Evolutionary conservation across 2,888 invertebrate genomes (phyloP).

Genomic region (Dicyrtomina minuta): DNA sequence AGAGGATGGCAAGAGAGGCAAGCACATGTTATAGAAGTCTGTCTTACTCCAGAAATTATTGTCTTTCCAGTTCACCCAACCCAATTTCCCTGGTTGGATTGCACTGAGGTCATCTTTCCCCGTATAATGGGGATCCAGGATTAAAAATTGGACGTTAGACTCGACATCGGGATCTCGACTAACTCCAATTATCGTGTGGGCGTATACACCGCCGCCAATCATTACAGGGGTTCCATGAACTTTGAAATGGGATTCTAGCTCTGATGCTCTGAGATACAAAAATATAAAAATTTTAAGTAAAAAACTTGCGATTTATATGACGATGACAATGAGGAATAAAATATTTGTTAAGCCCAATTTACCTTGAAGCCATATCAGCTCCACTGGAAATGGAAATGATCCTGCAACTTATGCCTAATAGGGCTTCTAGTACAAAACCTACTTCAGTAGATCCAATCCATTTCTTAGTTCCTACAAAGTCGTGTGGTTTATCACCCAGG

Average conservation of each 20-base stretch:
- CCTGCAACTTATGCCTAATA: no score
- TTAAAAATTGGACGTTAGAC: slow-evolving; percentile 84
- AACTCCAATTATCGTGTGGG: slow-evolving; percentile 96
- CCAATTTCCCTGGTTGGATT: slow-evolving; percentile 76
- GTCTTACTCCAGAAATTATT: slow-evolving; percentile 92
- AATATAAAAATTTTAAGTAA: neutral
- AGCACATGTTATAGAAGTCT: slow-evolving; percentile 94
- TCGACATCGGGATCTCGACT: slow-evolving; percentile 69
- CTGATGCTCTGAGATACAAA: slow-evolving; percentile 58
- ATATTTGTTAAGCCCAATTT: no score
- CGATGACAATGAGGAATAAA: no score
- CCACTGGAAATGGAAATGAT: slow-evolving; percentile 84
- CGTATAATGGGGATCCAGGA: slow-evolving; percentile 97
- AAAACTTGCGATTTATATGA: neutral
- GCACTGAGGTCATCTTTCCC: slow-evolving; percentile 77
- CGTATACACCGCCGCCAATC: slow-evolving; percentile 98
- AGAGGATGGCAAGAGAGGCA: no score
- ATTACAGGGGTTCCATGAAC: slow-evolving; percentile 94
- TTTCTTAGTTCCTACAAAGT: slow-evolving; percentile 84
- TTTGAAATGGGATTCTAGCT: slow-evolving; percentile 85
- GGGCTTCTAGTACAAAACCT: slow-evolving; percentile 87
- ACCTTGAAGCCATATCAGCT: slow-evolving; percentile 67
- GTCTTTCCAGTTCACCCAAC: slow-evolving; percentile 98
- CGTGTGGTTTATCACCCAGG: slow-evolving; percentile 85
- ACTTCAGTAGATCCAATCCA: slow-evolving; percentile 99